A percentile compares a stretch with the other conserved stretches of the same genome.
Conservation (phyloP, 1,140 invertebrate genomes). For the Pachyrhynchus sulphureomaculatus region DNA sequence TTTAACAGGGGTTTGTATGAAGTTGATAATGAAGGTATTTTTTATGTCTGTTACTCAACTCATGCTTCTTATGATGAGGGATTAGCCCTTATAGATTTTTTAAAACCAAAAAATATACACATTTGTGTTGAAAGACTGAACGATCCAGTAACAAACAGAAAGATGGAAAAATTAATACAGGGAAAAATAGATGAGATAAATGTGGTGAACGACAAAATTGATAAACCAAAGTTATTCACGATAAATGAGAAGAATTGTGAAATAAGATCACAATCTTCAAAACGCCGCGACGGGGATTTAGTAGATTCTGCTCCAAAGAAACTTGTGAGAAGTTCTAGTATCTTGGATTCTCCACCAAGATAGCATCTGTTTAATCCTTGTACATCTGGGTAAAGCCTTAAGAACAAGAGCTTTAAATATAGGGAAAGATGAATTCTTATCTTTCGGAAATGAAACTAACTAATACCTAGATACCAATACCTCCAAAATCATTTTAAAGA, state of each 20-base stretch:
- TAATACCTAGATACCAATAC: too few species aligned
- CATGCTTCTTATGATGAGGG: slow-evolving; percentile 64
- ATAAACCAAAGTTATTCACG: slow-evolving; percentile 27
- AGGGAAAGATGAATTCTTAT: too few species aligned
- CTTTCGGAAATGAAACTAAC: too few species aligned
- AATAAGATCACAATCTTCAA: background rate
- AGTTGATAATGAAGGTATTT: slow-evolving; percentile 35
- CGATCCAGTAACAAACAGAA: slow-evolving; percentile 17
- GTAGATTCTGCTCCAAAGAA: background rate
- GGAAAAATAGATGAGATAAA: slow-evolving; percentile 42
- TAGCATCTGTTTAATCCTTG: too few species aligned
- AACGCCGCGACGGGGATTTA: background rate
- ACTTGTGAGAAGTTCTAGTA: background rate
- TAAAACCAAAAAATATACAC: slow-evolving; percentile 56
- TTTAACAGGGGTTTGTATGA: slow-evolving; percentile 41
- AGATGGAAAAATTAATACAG: slow-evolving; percentile 37
- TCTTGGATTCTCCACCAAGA: slow-evolving; percentile 27
- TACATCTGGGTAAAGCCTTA: too few species aligned
- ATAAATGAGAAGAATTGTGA: background rate
- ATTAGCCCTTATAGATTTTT: slow-evolving; percentile 56
- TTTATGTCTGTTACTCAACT: slow-evolving; percentile 63
- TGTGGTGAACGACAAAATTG: background rate
- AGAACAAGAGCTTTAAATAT: too few species aligned
- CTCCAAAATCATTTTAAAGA: too few species aligned
- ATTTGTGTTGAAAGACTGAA: slow-evolving; percentile 53